phyloP scores from a whole-genome alignment of 2,113 vertebrate genomes.

The Anhinga rufa region DNA sequence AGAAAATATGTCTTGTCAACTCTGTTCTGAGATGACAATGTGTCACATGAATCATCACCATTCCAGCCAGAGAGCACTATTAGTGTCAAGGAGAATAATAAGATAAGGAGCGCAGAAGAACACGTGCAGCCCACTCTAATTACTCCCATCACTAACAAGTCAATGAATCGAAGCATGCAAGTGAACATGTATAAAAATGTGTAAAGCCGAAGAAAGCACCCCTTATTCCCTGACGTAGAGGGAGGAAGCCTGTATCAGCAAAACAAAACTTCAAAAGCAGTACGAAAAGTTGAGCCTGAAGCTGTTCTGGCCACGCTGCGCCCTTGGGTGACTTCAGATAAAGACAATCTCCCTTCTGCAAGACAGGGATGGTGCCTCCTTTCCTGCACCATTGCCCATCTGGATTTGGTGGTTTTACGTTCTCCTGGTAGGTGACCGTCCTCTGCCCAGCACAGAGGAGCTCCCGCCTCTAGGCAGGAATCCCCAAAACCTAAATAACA shows the following conservation, averaged over 20 bases:
- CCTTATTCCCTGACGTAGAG: neutral
- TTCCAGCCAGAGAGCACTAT: neutral
- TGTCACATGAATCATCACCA: neutral
- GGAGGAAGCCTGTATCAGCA: neutral
- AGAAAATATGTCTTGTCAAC: neutral
- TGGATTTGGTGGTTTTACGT: neutral
- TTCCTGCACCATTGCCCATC: neutral
- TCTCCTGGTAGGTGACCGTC: neutral
- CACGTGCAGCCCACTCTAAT: neutral
- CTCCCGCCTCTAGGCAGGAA: neutral
- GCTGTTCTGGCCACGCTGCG: neutral
- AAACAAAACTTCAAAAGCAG: neutral
- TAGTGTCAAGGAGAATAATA: slow-evolving; percentile 29
- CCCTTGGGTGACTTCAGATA: neutral
- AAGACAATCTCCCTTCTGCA: neutral
- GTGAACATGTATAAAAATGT: neutral
- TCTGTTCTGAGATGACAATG: neutral
- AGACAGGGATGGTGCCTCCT: neutral
- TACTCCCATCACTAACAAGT: neutral
- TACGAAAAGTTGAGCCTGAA: neutral
- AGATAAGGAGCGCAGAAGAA: neutral
- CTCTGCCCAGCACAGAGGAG: neutral
- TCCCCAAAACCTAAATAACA: neutral
- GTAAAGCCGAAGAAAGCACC: neutral
- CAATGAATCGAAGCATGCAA: neutral